Evolutionary conservation across 2,797 vertebrate genomes (phyloP).

Genomic region (Trichosurus vulpecula): DNA sequence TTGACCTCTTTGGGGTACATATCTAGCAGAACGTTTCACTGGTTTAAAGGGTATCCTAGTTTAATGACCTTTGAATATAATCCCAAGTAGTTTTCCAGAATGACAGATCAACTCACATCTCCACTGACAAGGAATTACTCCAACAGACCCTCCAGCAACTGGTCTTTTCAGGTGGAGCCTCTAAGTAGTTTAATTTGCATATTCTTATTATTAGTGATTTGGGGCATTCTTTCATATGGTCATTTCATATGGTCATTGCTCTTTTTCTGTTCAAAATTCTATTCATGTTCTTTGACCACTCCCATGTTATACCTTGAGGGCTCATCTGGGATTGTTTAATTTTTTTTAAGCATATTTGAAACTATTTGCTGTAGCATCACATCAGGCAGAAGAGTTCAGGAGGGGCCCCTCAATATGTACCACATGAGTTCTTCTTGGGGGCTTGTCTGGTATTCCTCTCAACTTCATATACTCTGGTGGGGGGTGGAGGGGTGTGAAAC

Average conservation of each 20-base stretch:
- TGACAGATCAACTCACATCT: not conserved
- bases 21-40: not conserved
- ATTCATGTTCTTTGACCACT: not conserved
- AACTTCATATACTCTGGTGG: not conserved
- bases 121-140: not conserved
- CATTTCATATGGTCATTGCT: not conserved
- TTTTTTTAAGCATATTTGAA: not conserved
- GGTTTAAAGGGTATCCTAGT: not conserved
- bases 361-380: not conserved
- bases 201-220: not conserved
- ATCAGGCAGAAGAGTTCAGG: not conserved
- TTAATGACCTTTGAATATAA: not conserved
- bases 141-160: not conserved
- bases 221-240: not conserved
- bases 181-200: not conserved
- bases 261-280: not conserved
- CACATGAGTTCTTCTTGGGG: not conserved
- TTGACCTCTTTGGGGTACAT: not conserved
- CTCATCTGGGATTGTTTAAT: not conserved
- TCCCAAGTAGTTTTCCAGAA: not conserved
- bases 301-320: not conserved
- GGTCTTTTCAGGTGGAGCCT: not conserved
- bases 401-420: not conserved
- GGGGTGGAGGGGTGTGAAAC: too few relatives aligned
- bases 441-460: not conserved